These are phyloP conservation scores for Cheilosia soror DNA, from an alignment of 2,888 invertebrate species.

Conservation along the genomic window DNA sequence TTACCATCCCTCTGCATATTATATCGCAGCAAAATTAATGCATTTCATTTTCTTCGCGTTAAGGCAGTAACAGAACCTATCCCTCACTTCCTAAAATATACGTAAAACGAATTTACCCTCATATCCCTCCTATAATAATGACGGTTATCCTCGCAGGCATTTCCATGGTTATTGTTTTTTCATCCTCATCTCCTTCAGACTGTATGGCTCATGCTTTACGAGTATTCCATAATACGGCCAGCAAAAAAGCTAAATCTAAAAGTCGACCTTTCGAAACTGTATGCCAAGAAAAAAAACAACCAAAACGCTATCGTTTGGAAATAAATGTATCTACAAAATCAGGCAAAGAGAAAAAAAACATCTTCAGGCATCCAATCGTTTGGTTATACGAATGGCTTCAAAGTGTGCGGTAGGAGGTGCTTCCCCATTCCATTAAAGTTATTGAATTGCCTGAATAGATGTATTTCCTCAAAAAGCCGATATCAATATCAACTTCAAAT, in stretches of 20 bases:
- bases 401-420: not conserved
- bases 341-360: conserved; percentile 32
- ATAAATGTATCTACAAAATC: not conserved
- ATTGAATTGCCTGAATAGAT: conserved; percentile 10
- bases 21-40: conserved; percentile 47
- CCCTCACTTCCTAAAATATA: conserved; percentile 14
- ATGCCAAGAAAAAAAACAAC: conserved; percentile 12
- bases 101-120: conserved; percentile 35
- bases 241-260: conserved; percentile 5
- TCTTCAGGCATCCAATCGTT: conserved; percentile 35
- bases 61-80: conserved; percentile 36
- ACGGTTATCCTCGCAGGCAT: conserved; percentile 45
- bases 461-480: conserved; percentile 34
- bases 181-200: conserved; percentile 43
- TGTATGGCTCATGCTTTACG: conserved; percentile 48
- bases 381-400: conserved; percentile 13
- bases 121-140: conserved; percentile 55
- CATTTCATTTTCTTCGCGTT: conserved; percentile 59
- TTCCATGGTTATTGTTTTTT: conserved; percentile 53
- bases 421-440: not conserved
- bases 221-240: conserved; percentile 27
- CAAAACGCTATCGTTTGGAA: conserved; percentile 35
- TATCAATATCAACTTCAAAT: conserved; percentile 55
- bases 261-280: not conserved
- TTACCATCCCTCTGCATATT: conserved; percentile 37